phyloP scores from a whole-genome alignment of 2,888 invertebrate genomes.

The Hydraecia micacea region DNA sequence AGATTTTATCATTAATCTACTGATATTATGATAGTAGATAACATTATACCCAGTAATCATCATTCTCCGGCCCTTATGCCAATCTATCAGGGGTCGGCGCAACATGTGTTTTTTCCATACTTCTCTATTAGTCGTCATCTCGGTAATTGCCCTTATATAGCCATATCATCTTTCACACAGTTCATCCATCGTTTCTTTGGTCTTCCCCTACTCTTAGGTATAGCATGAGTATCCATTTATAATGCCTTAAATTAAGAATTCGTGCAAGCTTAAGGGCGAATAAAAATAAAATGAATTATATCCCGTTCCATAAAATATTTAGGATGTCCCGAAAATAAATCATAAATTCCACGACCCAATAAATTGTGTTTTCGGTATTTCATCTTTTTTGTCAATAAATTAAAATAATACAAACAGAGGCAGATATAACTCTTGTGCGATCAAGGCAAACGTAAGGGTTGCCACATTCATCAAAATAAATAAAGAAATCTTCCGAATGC shows the following conservation, averaged over 20 bases:
- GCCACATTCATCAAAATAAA: constrained; percentile 40
- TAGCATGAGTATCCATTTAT: background rate
- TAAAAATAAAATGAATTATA: background rate
- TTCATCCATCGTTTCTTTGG: background rate
- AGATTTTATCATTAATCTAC: background rate
- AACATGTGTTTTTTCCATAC: background rate
- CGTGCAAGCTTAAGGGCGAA: background rate
- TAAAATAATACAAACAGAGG: constrained; percentile 25
- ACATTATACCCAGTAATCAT: background rate
- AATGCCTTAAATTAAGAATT: background rate
- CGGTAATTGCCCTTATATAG: background rate
- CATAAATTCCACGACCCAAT: constrained; percentile 6
- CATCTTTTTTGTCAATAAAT: constrained; percentile 18
- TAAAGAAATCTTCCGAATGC: constrained; percentile 11
- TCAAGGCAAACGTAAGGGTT: constrained; percentile 31
- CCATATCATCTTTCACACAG: background rate
- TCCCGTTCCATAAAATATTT: background rate
- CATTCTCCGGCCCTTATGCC: background rate
- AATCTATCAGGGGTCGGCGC: background rate
- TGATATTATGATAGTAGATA: too few species aligned
- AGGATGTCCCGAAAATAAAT: background rate
- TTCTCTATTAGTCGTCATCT: background rate
- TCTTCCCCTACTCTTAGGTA: background rate
- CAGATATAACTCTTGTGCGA: constrained; percentile 31
- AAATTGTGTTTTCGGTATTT: background rate